Evolutionary conservation across 2,797 vertebrate species (phyloP).

Genomic region (Sebastiscus tertius): DNA sequence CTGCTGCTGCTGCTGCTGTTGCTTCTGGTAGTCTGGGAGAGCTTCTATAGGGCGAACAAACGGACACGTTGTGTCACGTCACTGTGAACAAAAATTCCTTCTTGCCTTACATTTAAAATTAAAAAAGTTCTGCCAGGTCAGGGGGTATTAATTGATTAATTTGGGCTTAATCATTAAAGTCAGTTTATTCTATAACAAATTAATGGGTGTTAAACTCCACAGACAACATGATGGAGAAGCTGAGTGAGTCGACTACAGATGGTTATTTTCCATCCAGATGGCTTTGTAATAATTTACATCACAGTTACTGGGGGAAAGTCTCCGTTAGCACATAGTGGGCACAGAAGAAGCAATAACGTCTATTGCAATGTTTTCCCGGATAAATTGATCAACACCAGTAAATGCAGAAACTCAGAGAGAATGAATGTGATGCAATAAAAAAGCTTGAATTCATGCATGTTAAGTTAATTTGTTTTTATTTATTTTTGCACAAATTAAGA

Average conservation of each 20-base stretch:
- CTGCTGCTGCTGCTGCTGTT: not conserved
- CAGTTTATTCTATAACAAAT: not conserved
- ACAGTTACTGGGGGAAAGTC: slow-evolving; percentile 11
- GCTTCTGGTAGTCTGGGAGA: not conserved
- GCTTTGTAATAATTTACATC: not conserved
- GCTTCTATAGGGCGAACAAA: not conserved
- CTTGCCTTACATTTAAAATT: not conserved
- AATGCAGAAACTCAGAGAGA: not conserved
- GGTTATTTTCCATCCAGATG: slow-evolving; percentile 17
- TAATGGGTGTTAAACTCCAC: not conserved
- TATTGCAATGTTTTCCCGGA: slow-evolving; percentile 5
- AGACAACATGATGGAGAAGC: not conserved
- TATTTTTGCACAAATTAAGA: no score
- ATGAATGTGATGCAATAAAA: not conserved
- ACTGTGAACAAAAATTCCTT: not conserved
- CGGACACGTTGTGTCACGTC: not conserved
- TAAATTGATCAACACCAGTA: not conserved
- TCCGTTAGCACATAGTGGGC: slow-evolving; percentile 9
- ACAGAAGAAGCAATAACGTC: not conserved
- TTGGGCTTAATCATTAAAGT: not conserved
- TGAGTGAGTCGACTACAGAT: not conserved
- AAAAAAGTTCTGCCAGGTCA: not conserved
- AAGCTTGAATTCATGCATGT: no score
- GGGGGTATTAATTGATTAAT: not conserved
- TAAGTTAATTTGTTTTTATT: no score